Evolutionary conservation across 2,888 invertebrate genomes (phyloP).

Genomic region (Hyposoter didymator): DNA sequence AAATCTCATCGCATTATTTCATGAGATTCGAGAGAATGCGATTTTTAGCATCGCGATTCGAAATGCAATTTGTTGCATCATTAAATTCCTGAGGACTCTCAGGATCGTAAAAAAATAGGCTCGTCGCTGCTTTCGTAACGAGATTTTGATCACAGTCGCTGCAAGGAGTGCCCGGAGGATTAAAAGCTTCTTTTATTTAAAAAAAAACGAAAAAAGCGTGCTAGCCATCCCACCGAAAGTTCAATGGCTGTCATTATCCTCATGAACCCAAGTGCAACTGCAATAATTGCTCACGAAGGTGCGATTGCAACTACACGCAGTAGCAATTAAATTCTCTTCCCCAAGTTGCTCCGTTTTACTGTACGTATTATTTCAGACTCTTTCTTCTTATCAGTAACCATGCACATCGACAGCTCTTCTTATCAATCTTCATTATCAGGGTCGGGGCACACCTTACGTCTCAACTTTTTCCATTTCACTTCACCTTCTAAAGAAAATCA

Average conservation of each 20-base stretch:
- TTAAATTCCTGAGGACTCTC: background rate
- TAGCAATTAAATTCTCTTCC: conserved; percentile 41
- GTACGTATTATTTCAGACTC: background rate
- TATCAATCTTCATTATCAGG: conserved; percentile 47
- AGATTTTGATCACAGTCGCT: background rate
- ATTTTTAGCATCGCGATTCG: background rate
- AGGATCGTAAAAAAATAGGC: background rate
- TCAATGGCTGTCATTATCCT: conserved; percentile 18
- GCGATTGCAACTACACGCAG: conserved; percentile 36
- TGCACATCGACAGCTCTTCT: conserved; percentile 2
- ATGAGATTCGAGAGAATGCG: background rate
- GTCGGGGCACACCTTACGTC: conserved; percentile 21
- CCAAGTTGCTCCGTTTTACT: conserved; percentile 22
- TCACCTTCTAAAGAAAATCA: background rate
- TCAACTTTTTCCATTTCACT: conserved; percentile 4
- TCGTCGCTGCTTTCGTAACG: background rate
- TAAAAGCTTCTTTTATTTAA: background rate
- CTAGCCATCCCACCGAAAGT: background rate
- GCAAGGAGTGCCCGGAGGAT: background rate
- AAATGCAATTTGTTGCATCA: background rate
- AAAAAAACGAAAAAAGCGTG: background rate
- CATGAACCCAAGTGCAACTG: background rate
- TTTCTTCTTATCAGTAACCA: conserved; percentile 28
- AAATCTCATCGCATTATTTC: too few species aligned
- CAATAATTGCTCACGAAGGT: conserved; percentile 41